Evolutionary conservation across 2,888 invertebrate species (phyloP).

Genomic region (Nomada lathburiana): DNA sequence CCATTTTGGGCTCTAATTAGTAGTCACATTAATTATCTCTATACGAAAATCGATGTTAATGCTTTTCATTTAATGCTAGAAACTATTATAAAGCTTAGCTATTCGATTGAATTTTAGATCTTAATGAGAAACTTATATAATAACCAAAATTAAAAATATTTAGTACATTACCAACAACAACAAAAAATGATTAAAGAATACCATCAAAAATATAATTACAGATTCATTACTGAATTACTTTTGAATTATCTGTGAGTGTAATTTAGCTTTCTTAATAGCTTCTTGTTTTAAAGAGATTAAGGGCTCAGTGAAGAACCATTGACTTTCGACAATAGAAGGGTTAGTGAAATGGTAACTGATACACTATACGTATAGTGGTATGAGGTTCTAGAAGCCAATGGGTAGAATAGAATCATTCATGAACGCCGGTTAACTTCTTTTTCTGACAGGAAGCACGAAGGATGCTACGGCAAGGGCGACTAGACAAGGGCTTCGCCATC

Average conservation of each 20-base stretch:
- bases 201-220: no score
- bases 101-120: no score
- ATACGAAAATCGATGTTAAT: no score
- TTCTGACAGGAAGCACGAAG: conserved; percentile 44
- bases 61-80: no score
- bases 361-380: not conserved
- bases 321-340: conserved; percentile 1
- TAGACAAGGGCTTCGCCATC: conserved; percentile 53
- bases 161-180: no score
- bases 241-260: not conserved
- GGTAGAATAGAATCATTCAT: conserved; percentile 34
- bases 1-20: no score
- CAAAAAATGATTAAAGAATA: no score
- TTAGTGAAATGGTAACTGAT: conserved; percentile 23
- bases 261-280: not conserved
- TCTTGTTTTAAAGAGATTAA: not conserved
- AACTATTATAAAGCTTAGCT: no score
- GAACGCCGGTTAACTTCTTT: conserved; percentile 31
- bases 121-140: no score
- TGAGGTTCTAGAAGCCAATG: conserved; percentile 45
- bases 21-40: no score
- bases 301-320: conserved; percentile 4
- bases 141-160: no score
- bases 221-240: not conserved
- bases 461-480: conserved; percentile 29